Conservation (phyloP, 2,888 invertebrate genomes). For the Leucania comma region DNA sequence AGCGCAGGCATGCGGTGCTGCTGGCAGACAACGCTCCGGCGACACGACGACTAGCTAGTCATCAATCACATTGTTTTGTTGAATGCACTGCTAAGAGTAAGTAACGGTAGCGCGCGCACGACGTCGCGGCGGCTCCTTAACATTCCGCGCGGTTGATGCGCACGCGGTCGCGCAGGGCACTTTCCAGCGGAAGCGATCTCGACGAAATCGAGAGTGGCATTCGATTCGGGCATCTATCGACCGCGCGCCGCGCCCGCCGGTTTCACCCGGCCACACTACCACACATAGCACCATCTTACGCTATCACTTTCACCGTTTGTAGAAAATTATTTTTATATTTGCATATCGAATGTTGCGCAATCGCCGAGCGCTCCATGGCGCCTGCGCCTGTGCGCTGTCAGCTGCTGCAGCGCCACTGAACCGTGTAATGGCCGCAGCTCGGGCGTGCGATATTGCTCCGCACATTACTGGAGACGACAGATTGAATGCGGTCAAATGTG, state of each 20-base stretch:
- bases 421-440: constrained; percentile 55
- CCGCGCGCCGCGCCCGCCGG: constrained; percentile 59
- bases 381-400: background rate
- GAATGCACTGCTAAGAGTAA: background rate
- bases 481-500: constrained; percentile 64
- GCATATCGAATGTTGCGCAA: constrained; percentile 74
- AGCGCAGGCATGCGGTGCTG: constrained; percentile 17
- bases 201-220: constrained; percentile 82
- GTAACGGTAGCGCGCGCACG: background rate
- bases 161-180: constrained; percentile 56
- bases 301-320: constrained; percentile 79
- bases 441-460: constrained; percentile 53
- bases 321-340: constrained; percentile 73
- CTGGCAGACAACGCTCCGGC: constrained; percentile 4
- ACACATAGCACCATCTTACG: constrained; percentile 47
- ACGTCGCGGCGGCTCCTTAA: constrained; percentile 51
- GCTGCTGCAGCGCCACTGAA: constrained; percentile 14
- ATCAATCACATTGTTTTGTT: background rate
- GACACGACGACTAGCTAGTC: background rate
- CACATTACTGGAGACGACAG: constrained; percentile 34
- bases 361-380: constrained; percentile 27
- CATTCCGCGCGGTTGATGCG: constrained; percentile 62
- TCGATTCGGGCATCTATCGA: constrained; percentile 64
- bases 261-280: constrained; percentile 46
- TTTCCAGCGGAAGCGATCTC: constrained; percentile 63